Percentiles rank a stretch among this genome's conserved stretches.
phyloP scores from a whole-genome alignment of 92 coral and sea anemone species.

The Actinernus sp. region DNA sequence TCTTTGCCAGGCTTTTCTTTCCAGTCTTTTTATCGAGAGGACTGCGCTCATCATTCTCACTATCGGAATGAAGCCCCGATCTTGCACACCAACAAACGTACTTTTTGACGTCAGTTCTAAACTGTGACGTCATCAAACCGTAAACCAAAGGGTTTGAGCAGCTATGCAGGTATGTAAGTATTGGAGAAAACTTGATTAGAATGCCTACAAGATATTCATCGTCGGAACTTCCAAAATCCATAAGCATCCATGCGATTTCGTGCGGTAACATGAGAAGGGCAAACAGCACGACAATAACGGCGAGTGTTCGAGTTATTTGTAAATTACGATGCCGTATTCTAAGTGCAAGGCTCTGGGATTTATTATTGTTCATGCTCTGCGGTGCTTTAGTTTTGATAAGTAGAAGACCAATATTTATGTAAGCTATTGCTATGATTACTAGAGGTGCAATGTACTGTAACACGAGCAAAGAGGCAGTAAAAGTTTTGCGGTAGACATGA shows the following conservation, averaged over 20 bases:
- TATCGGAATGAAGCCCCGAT: background rate
- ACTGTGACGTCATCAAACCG: constrained; percentile 52
- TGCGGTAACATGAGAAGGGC: constrained; percentile 70
- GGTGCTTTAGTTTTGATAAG: constrained; percentile 29
- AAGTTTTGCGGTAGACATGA: constrained; percentile 36
- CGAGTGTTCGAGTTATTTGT: constrained; percentile 37
- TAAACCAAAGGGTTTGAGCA: constrained; percentile 77
- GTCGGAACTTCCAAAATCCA: constrained; percentile 57
- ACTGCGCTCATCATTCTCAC: background rate
- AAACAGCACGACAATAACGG: constrained; percentile 61
- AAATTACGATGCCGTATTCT: constrained; percentile 37
- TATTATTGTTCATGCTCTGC: background rate
- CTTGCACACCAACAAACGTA: constrained; percentile 14
- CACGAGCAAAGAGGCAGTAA: constrained; percentile 74
- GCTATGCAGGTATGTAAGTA: constrained; percentile 69
- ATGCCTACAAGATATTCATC: constrained; percentile 22
- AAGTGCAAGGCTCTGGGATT: constrained; percentile 1
- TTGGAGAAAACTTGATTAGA: constrained; percentile 51
- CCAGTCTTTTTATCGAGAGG: no score
- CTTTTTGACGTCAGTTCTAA: constrained; percentile 29
- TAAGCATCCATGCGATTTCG: constrained; percentile 75
- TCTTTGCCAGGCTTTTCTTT: background rate
- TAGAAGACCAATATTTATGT: constrained; percentile 61
- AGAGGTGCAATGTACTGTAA: constrained; percentile 89
- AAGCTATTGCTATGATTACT: constrained; percentile 65